Evolutionary conservation across 2,888 invertebrate species (phyloP), one percentile per base, ranked within the genome.

Genomic region (Rhorus exstirpatorius): DNA sequence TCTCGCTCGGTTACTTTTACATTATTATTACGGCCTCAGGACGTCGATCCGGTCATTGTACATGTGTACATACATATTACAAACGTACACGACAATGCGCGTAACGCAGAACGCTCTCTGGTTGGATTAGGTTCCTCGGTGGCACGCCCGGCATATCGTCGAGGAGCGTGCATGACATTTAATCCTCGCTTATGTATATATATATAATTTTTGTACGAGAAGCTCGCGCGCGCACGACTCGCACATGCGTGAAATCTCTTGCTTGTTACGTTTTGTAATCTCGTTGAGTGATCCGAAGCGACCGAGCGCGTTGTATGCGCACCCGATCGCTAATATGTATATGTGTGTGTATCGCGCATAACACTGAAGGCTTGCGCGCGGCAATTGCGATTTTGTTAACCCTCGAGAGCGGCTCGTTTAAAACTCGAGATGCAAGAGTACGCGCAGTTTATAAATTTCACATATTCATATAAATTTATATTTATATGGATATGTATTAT

Each of bases 171-270:
- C 85, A 77, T 85, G 88, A 89, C 87, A 88, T 88, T 89, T 88
- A 89, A 90, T 89, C 87, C 88, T 55, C 58, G 44, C 44, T 12
- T 41, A 55, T 35, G 63, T 41, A 31, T 68, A 19, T 46, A 71
- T 26, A 44, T 44, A 26, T 58, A 44, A 31, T 38, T 21, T 41
- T 55, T 46, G n/a, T 0, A 41, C 49, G 53, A 10, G 60, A 51
- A 61, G n/a, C 31, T 72, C 31, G 63, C 38, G 55, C 77, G 46
- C 71, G 60, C 61, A 41, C 53, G 78, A 71, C 72, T 81, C 85
- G 87, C 90, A 89, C 91, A 88, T 89, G 91, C 91, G 89, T 90
- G 87, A 88, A 88, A 90, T 91, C 89, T 86, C 84, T 81, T 87
- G 89, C 86, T 89, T 86, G 88, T 88, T 90, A 88, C 88, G 87